Evolutionary conservation across 2,113 vertebrate genomes (phyloP).

Genomic region (Tragelaphus imberbis): DNA sequence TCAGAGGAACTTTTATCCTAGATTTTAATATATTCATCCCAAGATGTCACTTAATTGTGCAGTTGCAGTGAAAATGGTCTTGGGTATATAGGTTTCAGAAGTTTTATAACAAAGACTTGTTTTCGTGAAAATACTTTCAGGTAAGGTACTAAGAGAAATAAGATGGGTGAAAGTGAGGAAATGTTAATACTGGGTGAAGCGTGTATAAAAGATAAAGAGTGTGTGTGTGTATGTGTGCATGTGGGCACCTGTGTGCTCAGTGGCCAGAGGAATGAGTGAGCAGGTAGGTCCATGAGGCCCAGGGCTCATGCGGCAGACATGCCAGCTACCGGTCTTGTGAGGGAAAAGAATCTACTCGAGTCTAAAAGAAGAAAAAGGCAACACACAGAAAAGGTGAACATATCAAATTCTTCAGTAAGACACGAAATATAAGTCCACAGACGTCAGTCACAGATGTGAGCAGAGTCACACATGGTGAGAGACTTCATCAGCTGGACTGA

Average conservation of each 20-base stretch:
- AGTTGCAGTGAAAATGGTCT: not conserved
- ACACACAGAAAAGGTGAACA: not conserved
- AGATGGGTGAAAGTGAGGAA: not conserved
- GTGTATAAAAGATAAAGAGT: not conserved
- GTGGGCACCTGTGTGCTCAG: fast-evolving
- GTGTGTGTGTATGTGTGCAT: not conserved
- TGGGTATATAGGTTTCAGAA: not conserved
- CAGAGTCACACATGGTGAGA: not conserved
- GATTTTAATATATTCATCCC: not conserved
- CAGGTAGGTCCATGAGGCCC: fast-evolving
- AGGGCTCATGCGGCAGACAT: fast-evolving
- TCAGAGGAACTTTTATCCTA: not conserved
- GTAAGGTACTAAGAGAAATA: not conserved
- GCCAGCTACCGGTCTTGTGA: too few species aligned
- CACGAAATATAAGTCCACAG: not conserved
- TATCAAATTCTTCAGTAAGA: not conserved
- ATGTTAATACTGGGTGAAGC: not conserved
- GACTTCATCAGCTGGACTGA: not conserved
- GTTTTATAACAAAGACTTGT: not conserved
- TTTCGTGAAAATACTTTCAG: not conserved
- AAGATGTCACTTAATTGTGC: not conserved
- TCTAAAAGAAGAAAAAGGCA: not conserved
- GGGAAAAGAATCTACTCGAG: not conserved
- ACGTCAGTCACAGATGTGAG: not conserved
- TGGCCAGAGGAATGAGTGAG: not conserved